phyloP scores from a whole-genome alignment of 2,113 vertebrate genomes.

The Tupaia tana region DNA sequence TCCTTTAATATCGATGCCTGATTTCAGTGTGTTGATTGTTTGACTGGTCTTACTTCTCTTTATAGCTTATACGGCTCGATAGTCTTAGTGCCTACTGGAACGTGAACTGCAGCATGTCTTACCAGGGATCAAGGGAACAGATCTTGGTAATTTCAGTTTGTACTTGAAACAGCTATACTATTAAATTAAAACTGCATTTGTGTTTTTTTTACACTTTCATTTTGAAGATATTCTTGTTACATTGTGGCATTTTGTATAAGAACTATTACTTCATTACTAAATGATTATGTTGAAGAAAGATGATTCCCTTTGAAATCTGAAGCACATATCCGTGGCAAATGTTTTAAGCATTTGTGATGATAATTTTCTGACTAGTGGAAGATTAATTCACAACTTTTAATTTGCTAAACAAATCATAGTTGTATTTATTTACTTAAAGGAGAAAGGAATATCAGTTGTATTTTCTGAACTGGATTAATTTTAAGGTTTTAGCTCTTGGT shows the following conservation, averaged over 20 bases:
- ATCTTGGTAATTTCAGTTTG: conserved; percentile 91
- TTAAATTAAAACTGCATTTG: background rate
- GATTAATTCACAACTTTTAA: background rate
- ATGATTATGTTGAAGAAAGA: background rate
- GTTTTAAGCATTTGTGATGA: background rate
- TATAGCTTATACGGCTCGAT: conserved; percentile 93
- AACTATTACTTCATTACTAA: background rate
- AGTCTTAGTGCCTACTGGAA: conserved; percentile 97
- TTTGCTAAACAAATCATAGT: background rate
- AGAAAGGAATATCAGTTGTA: conserved; percentile 11
- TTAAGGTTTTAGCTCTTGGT: background rate
- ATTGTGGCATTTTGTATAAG: background rate
- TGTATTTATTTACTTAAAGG: conserved; percentile 16
- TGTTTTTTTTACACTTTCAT: background rate
- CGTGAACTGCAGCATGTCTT: conserved; percentile 90
- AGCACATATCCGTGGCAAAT: background rate
- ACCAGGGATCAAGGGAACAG: conserved; percentile 88
- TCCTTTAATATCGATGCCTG: conserved; percentile 19
- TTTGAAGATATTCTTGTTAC: background rate
- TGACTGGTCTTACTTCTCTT: conserved; percentile 54
- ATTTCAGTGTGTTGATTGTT: background rate
- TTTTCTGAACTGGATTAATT: conserved; percentile 44
- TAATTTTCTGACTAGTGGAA: background rate
- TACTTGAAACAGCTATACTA: background rate
- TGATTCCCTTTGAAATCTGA: background rate